phyloP scores from a whole-genome alignment of 2,797 vertebrate genomes.

The Tadarida brasiliensis region DNA sequence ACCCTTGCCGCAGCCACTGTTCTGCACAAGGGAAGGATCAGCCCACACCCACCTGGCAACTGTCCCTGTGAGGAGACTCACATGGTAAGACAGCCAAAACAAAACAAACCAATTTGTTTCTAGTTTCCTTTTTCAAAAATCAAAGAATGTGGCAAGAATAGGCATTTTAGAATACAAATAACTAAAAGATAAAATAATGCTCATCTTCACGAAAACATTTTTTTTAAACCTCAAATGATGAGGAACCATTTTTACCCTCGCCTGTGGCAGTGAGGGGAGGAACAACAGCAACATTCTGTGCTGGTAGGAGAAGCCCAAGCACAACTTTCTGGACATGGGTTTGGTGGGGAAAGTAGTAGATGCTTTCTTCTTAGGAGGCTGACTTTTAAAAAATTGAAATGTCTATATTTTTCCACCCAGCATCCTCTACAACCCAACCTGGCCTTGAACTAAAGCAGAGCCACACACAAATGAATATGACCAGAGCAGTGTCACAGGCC shows the following conservation, averaged over 20 bases:
- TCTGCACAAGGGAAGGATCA: not conserved
- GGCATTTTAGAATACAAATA: not conserved
- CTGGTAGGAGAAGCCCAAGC: not conserved
- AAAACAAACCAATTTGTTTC: not conserved
- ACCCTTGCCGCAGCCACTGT: not conserved
- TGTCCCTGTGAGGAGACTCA: not conserved
- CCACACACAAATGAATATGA: not conserved
- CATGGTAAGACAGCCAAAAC: not conserved
- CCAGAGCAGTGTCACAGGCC: rapidly evolving
- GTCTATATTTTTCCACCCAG: not conserved
- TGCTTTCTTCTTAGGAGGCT: not conserved
- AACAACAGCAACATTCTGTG: rapidly evolving
- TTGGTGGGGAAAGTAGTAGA: not conserved
- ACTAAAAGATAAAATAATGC: not conserved
- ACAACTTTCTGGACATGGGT: not conserved
- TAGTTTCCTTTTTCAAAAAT: not conserved
- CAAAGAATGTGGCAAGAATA: not conserved
- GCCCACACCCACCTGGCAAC: not conserved
- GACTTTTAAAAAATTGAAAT: not conserved
- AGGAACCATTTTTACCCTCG: not conserved
- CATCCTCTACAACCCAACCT: not conserved
- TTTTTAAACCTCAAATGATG: not conserved
- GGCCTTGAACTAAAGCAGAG: not conserved
- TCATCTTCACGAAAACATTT: not conserved
- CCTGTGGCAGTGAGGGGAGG: not conserved